Evolutionary conservation across 1,140 invertebrate genomes (phyloP).

Genomic region (Onthophagus taurus): DNA sequence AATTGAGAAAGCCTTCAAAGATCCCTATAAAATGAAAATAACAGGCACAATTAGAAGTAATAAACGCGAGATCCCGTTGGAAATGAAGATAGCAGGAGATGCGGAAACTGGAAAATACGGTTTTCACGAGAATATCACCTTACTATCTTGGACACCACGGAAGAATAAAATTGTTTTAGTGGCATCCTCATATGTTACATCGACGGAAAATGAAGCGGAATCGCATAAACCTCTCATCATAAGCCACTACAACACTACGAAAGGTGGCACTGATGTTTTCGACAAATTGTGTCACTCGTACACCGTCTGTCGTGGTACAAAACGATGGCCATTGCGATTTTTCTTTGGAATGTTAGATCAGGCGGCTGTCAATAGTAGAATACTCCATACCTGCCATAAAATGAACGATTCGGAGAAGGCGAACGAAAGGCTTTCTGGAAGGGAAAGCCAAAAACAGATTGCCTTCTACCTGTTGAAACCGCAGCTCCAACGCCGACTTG

Average conservation of each 20-base stretch:
- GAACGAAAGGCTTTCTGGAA: no score
- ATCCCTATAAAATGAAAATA: conserved; percentile 7
- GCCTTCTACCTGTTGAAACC: no score
- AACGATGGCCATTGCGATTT: conserved; percentile 15
- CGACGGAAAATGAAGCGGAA: conserved; percentile 6
- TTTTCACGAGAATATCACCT: no score
- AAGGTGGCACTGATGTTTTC: conserved; percentile 40
- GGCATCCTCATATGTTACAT: conserved; percentile 6
- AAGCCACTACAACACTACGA: conserved; percentile 37
- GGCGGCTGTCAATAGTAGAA: no score
- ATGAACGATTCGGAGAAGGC: no score
- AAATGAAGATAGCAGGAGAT: no score
- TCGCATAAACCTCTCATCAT: conserved; percentile 32
- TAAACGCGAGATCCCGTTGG: conserved; percentile 8
- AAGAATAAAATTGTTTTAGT: background rate
- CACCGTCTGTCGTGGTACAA: conserved; percentile 17
- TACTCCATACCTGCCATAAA: no score
- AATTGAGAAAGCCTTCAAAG: background rate
- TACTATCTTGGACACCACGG: background rate
- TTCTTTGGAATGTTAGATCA: background rate
- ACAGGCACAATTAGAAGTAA: conserved; percentile 9
- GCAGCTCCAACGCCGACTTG: no score
- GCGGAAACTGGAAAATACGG: no score
- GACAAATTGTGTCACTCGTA: conserved; percentile 37
- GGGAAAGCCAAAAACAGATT: no score